Conservation (phyloP, 1,140 invertebrate species). For the Zaprionus taronus region DNA sequence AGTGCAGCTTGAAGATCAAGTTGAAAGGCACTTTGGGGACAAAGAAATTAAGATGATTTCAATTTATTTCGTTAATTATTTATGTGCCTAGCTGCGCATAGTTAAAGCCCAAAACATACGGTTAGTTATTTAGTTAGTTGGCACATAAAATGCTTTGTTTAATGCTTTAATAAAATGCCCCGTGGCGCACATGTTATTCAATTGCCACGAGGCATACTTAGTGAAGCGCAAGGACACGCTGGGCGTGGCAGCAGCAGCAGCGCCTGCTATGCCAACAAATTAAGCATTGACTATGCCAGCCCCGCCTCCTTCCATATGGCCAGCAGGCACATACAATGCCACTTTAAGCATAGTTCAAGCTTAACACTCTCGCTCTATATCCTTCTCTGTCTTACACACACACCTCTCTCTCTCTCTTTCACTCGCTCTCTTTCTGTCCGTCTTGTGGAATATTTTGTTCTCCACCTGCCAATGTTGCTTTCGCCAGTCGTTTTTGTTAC, state of each 20-base stretch:
- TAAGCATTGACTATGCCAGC: slow-evolving; percentile 59
- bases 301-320: slow-evolving; percentile 15
- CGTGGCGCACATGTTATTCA: slow-evolving; percentile 69
- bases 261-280: slow-evolving; percentile 60
- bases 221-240: neutral
- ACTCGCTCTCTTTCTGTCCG: neutral
- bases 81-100: neutral
- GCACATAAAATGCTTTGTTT: slow-evolving; percentile 67
- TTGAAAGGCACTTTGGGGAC: no score
- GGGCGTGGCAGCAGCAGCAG: slow-evolving; percentile 11
- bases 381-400: neutral
- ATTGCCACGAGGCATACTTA: slow-evolving; percentile 32
- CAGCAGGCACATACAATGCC: slow-evolving; percentile 42
- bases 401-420: neutral
- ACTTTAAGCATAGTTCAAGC: slow-evolving; percentile 59
- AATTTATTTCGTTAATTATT: neutral
- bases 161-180: slow-evolving; percentile 75
- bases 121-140: neutral
- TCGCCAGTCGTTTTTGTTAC: slow-evolving; percentile 30
- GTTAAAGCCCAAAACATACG: neutral
- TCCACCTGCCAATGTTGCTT: slow-evolving; percentile 41
- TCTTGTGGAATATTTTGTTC: neutral
- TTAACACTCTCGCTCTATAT: slow-evolving; percentile 39
- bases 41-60: neutral
- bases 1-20: neutral